Conservation (phyloP, 2,113 vertebrate species). For the Caloenas nicobarica region DNA sequence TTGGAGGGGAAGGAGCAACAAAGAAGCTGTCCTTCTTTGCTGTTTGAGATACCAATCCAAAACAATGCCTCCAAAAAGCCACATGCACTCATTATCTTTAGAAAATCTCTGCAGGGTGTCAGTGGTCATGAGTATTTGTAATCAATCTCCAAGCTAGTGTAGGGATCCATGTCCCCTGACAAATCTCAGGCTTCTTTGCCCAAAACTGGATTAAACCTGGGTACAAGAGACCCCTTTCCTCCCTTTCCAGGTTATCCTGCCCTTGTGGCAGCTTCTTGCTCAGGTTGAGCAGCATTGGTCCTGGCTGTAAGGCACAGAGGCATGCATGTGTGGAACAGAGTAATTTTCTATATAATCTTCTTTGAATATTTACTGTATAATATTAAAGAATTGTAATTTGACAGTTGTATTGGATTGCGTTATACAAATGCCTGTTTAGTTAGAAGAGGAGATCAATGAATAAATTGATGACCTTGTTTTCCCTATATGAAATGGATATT, state of each 20-base stretch:
- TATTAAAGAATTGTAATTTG: conserved; percentile 15
- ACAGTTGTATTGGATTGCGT: neutral
- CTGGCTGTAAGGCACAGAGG: neutral
- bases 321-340: neutral
- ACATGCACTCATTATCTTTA: neutral
- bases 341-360: neutral
- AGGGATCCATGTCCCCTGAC: neutral
- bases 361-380: neutral
- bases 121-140: neutral
- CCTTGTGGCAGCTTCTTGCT: neutral
- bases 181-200: neutral
- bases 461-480: conserved; percentile 18
- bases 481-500: neutral
- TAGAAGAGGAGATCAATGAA: neutral
- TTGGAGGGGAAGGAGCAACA: neutral
- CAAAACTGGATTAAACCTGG: neutral
- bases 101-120: neutral
- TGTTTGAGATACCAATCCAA: neutral
- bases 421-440: conserved; percentile 9
- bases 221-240: neutral
- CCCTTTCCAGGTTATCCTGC: neutral
- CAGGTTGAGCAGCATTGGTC: neutral
- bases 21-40: neutral
- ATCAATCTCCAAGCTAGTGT: neutral
- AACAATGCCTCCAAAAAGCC: neutral